phyloP scores from a whole-genome alignment of 35 echinoderm and acorn worm genomes.

The Amphiura filiformis region DNA sequence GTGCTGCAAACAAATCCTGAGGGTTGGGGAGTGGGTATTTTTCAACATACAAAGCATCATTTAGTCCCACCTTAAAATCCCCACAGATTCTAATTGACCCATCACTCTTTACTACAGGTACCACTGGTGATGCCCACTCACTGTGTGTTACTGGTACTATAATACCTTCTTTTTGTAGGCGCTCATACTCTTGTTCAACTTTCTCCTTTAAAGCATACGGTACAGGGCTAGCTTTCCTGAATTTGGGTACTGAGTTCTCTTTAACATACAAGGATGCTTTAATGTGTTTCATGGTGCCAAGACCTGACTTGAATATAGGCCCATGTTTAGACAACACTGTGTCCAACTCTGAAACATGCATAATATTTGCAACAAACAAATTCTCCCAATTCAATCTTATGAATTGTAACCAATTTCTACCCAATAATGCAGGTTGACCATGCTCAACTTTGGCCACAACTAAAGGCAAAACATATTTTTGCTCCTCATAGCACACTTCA shows the following conservation, averaged over 20 bases:
- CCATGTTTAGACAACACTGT: background rate
- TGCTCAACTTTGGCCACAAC: background rate
- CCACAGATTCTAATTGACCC: too few relatives aligned
- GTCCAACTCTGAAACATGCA: background rate
- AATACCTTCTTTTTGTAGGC: constrained; percentile 31
- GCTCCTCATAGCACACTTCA: too few relatives aligned
- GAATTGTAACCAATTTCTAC: background rate
- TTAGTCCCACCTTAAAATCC: too few relatives aligned
- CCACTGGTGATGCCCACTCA: constrained; percentile 61
- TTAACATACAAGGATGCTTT: constrained; percentile 17
- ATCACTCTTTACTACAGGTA: too few relatives aligned
- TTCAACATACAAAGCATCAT: too few relatives aligned
- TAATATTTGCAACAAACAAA: background rate
- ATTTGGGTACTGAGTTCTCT: constrained; percentile 22
- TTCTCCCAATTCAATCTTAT: background rate
- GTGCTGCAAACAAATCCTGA: constrained; percentile 44
- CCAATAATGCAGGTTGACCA: background rate
- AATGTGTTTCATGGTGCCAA: background rate
- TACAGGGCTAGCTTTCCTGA: constrained; percentile 27
- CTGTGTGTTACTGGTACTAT: background rate
- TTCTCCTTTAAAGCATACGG: constrained; percentile 36
- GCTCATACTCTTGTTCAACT: constrained; percentile 9
- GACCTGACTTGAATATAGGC: constrained; percentile 3
- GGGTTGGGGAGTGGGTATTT: too few relatives aligned
- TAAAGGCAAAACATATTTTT: too few relatives aligned